These are phyloP conservation scores for Leptinotarsa peninsularis DNA, from an alignment of 2,888 invertebrate genomes.

Conservation along the genomic window DNA sequence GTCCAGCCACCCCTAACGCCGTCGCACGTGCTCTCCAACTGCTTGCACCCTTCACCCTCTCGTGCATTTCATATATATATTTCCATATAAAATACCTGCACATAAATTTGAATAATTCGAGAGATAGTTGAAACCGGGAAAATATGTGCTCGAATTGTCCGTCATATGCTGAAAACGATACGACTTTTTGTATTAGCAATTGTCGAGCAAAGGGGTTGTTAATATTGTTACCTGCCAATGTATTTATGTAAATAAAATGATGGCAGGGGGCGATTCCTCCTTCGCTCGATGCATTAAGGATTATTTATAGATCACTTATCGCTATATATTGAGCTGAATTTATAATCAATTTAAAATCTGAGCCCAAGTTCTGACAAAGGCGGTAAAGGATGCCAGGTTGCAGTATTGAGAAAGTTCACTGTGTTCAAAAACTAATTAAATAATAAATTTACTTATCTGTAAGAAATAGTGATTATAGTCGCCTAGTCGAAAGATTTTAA, in stretches of 20 bases:
- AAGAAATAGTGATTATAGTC: too few species aligned
- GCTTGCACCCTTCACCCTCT: slow-evolving; percentile 37
- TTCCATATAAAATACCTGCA: slow-evolving; percentile 44
- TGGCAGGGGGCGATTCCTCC: not conserved
- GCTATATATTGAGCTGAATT: too few species aligned
- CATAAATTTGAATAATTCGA: slow-evolving; percentile 39
- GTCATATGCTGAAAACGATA: slow-evolving; percentile 29
- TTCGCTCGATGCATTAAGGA: not conserved
- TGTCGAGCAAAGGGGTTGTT: slow-evolving; percentile 15
- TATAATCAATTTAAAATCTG: too few species aligned
- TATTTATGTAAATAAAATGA: slow-evolving; percentile 17
- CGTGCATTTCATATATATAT: slow-evolving; percentile 38
- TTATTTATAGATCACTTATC: not conserved
- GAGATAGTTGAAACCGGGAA: slow-evolving; percentile 36
- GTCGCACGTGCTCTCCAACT: slow-evolving; percentile 52
- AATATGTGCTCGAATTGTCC: slow-evolving; percentile 20
- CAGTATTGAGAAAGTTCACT: too few species aligned
- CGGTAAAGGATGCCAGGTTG: too few species aligned
- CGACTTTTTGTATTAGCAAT: slow-evolving; percentile 19
- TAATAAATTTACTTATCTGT: too few species aligned
- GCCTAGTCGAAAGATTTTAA: too few species aligned
- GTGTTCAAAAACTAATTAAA: too few species aligned
- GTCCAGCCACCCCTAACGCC: slow-evolving; percentile 47
- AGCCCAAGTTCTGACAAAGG: too few species aligned
- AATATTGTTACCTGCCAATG: slow-evolving; percentile 18